phyloP scores from a whole-genome alignment of 2,797 vertebrate genomes.

The Ctenopoma multispine region DNA sequence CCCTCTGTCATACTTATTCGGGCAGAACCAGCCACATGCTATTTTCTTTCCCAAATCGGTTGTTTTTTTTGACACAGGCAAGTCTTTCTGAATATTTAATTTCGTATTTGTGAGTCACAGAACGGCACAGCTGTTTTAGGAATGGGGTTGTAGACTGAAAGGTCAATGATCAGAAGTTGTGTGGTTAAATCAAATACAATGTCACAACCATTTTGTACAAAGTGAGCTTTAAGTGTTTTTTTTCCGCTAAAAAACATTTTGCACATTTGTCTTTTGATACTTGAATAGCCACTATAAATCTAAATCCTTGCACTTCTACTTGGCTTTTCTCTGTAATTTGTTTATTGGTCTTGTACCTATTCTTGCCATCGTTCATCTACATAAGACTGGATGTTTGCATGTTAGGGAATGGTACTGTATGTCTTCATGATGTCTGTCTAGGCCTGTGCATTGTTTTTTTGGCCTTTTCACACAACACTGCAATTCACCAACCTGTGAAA shows the following conservation, averaged over 20 bases:
- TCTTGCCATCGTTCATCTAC: background rate
- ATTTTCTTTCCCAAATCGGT: too few relatives aligned
- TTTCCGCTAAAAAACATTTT: too few relatives aligned
- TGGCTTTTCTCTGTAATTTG: background rate
- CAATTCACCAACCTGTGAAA: constrained; percentile 11
- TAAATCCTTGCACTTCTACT: background rate
- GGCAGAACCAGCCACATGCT: too few relatives aligned
- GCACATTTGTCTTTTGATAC: background rate
- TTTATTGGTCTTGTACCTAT: background rate
- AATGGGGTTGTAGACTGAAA: background rate
- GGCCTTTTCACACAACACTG: constrained; percentile 4
- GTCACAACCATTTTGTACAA: too few relatives aligned
- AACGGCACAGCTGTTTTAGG: background rate
- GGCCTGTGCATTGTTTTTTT: too few relatives aligned
- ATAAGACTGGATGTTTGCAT: background rate
- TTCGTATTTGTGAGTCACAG: background rate
- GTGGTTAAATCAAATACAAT: too few relatives aligned
- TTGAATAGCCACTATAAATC: background rate
- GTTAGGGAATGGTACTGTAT: background rate
- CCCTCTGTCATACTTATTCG: background rate
- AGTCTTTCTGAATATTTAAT: too few relatives aligned
- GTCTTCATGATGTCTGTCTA: too few relatives aligned
- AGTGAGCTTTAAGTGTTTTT: too few relatives aligned
- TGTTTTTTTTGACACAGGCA: too few relatives aligned
- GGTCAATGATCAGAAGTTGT: too few relatives aligned